Evolutionary conservation across 2,888 invertebrate species (phyloP), one percentile per base, ranked within the genome.

Genomic region (Agonopterix subpropinquella): DNA sequence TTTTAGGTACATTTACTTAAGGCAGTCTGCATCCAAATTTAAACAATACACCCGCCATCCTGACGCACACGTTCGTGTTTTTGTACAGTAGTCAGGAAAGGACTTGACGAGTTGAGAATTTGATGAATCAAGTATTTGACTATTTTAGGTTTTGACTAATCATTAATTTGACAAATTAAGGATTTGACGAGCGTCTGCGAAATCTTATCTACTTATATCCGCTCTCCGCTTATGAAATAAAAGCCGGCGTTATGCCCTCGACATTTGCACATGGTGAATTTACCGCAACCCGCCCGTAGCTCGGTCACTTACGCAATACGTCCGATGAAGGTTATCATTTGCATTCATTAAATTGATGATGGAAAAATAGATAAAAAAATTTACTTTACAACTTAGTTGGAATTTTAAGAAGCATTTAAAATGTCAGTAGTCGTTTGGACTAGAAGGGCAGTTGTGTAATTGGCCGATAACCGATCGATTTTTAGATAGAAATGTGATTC

Each of bases 211-310:
- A n/a, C 28, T 18, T 28, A n/a, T 4, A 44, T 7, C 41, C 62
- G 62, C 65, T 55, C 0, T 5, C 8, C 56, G 57, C 62, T 54
- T 45, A 9, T 55, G 18, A 15, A 54, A 57, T 62, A 49, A 8
- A 8, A 56, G 52, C 13, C 18, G 18, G 18, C 47, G 11, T 8
- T 10, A 11, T 53, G 69, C 64, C 75, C 75, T 73, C 76, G 76
- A 76, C 77, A 79, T 78, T 77, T 76, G 67, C 64, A 57, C 61
- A 59, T 65, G 70, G 69, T 69, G 62, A 68, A 69, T 70, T 73
- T 73, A 70, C 70, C 77, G 66, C 77, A 78, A 73, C 67, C 53
- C 58, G 69, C 67, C 67, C 63, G 65, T 54, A 62, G 66, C 63
- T 57, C 65, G 67, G 65, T 63, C 70, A 63, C 61, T 83, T 80